Base-by-base conservation (phyloP, 1,140 invertebrate species). In the Fopius arisanus region DNA sequence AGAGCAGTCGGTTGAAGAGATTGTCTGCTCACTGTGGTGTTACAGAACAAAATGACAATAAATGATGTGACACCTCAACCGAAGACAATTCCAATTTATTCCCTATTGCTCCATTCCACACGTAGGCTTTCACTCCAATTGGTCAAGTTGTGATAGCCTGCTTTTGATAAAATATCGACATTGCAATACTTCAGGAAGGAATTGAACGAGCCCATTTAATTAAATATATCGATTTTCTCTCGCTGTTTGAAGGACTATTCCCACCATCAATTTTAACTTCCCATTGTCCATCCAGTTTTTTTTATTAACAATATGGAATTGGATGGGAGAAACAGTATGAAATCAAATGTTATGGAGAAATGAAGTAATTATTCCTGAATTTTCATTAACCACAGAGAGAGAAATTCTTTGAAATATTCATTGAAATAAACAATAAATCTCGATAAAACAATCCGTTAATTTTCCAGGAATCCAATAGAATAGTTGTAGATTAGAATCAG, bases 61-160 rank as follows among this genome's bases (percentile, higher is more conserved):
- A 84, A 85, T 82, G 79, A 78, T 75, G 73, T 76, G 77, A 79
- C 81, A 78, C 77, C 77, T 75, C 78, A 72, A 74, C 21, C 73
- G 74, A 82, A 82, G 83, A 83, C 82, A 82, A 77, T 81, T 81
- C 78, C 83, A 80, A 84, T 85, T 84, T 84, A 84, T 84, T 82
- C 76, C 77, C 78, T 37, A 29, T 69, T 66, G 65, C 63, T 51
- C 51, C 62, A 43, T 59, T 67, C 40, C 19, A 9, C 41, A 37
- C 33, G 12, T 37, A 37, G 33, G 19, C 40, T 65, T 41, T 48
- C 31, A 33, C 37, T 66, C 37, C 40, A 41, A 33, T 41, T 37
- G n/a, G 37, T 37, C 37, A 21, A 26, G 12, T 6, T 21, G 33
- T 41, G 33, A 48, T 65, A 19, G 28, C 59, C 26, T 62, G 37